phyloP scores from a whole-genome alignment of 2,797 vertebrate genomes.

The Cyclopterus lumpus region DNA sequence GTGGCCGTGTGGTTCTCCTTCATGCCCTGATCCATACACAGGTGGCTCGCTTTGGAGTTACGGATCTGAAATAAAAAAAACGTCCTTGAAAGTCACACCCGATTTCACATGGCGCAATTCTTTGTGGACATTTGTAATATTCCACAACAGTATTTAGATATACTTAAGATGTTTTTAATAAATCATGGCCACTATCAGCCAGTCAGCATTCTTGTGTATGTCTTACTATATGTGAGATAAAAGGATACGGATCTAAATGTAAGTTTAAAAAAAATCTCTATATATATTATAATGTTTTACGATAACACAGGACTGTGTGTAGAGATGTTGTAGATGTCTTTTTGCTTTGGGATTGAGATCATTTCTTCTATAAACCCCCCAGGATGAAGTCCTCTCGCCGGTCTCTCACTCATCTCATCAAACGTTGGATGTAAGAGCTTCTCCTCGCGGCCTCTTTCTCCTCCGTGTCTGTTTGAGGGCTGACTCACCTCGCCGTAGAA shows the following conservation, averaged over 20 bases:
- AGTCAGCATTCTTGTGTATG: neutral
- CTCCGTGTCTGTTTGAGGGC: neutral
- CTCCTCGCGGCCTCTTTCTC: neutral
- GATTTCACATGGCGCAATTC: neutral
- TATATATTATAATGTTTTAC: neutral
- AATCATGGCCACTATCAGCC: no score
- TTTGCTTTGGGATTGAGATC: neutral
- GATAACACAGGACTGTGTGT: neutral
- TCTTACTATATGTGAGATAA: neutral
- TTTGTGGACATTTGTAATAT: neutral
- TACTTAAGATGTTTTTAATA: neutral
- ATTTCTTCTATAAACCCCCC: neutral
- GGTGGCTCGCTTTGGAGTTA: slow-evolving; percentile 92
- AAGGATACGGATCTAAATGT: neutral
- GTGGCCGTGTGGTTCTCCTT: slow-evolving; percentile 96
- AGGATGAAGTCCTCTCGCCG: neutral
- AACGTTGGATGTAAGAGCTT: neutral
- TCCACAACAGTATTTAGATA: neutral
- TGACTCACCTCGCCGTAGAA: slow-evolving; percentile 94
- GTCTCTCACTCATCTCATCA: neutral
- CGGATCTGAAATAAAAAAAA: slow-evolving; percentile 84
- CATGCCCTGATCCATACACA: slow-evolving; percentile 94
- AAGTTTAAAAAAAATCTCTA: neutral
- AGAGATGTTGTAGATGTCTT: neutral
- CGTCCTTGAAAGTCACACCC: neutral